phyloP scores from a whole-genome alignment of 2,797 vertebrate species.

The Cryptoblepharus egeriae region DNA sequence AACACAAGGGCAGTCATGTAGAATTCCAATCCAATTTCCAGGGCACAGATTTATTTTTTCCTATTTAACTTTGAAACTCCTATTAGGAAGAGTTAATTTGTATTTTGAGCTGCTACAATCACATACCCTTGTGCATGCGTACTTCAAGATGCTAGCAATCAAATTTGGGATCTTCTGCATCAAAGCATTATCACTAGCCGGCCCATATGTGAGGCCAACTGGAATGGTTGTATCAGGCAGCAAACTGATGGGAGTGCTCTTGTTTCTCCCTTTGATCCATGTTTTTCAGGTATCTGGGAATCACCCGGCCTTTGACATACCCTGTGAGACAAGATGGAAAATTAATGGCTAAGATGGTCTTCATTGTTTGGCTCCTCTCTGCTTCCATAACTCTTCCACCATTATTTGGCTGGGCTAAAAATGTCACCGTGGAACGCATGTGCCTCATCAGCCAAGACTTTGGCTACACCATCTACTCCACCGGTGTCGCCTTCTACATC shows the following conservation, averaged over 20 bases:
- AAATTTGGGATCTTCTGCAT: no score
- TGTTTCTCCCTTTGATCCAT: not conserved
- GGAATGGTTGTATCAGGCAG: no score
- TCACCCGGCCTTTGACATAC: conserved; percentile 76
- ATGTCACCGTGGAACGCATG: conserved; percentile 72
- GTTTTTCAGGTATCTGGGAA: conserved; percentile 75
- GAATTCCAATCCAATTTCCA: not conserved
- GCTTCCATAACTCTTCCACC: conserved; percentile 79
- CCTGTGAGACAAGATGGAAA: conserved; percentile 77
- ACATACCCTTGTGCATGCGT: no score
- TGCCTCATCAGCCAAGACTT: conserved; percentile 83
- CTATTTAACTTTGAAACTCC: not conserved
- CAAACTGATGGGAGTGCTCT: no score
- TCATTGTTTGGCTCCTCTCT: conserved; percentile 78
- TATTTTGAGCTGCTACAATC: no score
- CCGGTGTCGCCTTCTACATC: conserved; percentile 79
- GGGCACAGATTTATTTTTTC: not conserved
- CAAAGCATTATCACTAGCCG: no score
- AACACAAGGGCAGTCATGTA: not conserved
- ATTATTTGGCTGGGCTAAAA: conserved; percentile 80
- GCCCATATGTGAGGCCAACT: no score
- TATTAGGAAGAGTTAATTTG: not conserved
- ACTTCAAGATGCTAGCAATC: no score
- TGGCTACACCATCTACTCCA: conserved; percentile 79
- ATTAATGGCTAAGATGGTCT: conserved; percentile 82